phyloP scores from a whole-genome alignment of 1,140 invertebrate species.

The Saccostrea echinata region DNA sequence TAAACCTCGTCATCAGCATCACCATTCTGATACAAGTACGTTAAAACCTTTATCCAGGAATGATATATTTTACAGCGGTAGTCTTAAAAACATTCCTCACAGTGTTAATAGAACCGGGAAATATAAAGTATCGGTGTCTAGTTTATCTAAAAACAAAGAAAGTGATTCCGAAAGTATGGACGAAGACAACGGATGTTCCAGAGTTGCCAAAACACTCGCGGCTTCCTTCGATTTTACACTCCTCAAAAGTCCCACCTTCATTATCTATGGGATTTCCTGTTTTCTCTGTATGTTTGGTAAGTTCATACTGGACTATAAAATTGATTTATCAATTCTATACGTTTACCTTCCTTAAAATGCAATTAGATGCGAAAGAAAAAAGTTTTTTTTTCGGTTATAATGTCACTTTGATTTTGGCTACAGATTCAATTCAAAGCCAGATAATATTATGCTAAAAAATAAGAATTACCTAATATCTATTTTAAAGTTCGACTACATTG shows the following conservation, averaged over 20 bases:
- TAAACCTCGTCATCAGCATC: conserved; percentile 32
- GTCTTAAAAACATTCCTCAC: conserved; percentile 59
- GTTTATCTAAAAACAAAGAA: conserved; percentile 38
- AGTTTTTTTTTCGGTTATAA: no score
- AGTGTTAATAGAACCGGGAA: neutral
- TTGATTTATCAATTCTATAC: no score
- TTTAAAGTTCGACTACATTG: no score
- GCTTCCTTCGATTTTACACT: conserved; percentile 82
- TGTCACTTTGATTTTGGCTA: no score
- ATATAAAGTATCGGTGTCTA: conserved; percentile 45
- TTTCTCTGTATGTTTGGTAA: conserved; percentile 94
- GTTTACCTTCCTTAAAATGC: no score
- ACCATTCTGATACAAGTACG: neutral
- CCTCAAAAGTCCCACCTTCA: conserved; percentile 92
- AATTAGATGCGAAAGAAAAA: no score
- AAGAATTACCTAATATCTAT: no score
- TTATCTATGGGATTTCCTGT: conserved; percentile 92
- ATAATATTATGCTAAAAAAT: no score
- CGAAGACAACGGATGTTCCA: conserved; percentile 28
- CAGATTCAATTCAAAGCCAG: no score
- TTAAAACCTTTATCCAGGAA: conserved; percentile 62
- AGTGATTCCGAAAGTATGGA: conserved; percentile 36
- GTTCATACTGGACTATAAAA: neutral
- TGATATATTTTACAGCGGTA: conserved; percentile 73
- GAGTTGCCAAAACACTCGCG: conserved; percentile 48